Percentiles rank a stretch among this genome's conserved stretches.
Evolutionary conservation across 2,888 invertebrate genomes (phyloP).

Genomic region (Galerucella pusilla): DNA sequence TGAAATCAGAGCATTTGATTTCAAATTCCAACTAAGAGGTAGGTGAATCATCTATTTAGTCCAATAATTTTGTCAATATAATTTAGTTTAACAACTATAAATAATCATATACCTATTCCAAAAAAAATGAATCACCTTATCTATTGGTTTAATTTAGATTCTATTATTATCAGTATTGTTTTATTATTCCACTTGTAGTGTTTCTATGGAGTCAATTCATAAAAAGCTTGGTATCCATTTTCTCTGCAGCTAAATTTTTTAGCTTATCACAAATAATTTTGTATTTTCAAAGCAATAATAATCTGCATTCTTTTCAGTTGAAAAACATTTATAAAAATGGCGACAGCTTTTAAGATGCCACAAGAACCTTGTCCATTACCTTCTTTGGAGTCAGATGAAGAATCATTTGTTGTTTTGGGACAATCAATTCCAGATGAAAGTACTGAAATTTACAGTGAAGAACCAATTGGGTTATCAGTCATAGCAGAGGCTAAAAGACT

Average conservation of each 20-base stretch:
- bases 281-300: neutral
- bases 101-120: too few relatives aligned
- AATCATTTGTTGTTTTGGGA: slow-evolving; percentile 53
- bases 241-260: too few relatives aligned
- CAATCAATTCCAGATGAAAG: slow-evolving; percentile 43
- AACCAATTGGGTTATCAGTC: slow-evolving; percentile 36
- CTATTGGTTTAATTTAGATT: too few relatives aligned
- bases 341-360: slow-evolving; percentile 37
- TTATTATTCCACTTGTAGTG: too few relatives aligned
- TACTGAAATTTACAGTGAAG: slow-evolving; percentile 20
- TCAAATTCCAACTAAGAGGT: neutral
- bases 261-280: neutral
- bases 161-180: too few relatives aligned
- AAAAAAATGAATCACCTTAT: too few relatives aligned
- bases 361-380: slow-evolving; percentile 41
- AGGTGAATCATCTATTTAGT: neutral
- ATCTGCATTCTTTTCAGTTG: neutral
- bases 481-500: slow-evolving; percentile 47
- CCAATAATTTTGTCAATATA: neutral
- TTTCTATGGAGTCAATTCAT: too few relatives aligned
- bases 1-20: neutral
- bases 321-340: slow-evolving; percentile 9
- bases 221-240: too few relatives aligned
- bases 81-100: neutral
- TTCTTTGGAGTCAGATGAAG: slow-evolving; percentile 45